Conservation (phyloP, 2,797 vertebrate genomes). For the Masticophis lateralis region DNA sequence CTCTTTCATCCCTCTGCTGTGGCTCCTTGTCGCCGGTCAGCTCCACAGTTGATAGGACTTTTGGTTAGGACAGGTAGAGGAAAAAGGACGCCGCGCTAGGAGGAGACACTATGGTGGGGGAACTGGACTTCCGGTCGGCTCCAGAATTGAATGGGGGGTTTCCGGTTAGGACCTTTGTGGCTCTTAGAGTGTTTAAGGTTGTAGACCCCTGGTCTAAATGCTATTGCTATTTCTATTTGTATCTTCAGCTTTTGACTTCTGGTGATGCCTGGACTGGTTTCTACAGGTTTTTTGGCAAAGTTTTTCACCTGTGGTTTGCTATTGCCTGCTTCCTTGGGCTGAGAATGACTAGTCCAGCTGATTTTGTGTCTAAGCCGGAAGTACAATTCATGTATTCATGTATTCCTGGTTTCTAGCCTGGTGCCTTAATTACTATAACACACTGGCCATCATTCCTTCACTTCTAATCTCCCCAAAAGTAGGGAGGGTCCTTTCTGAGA, state of each 20-base stretch:
- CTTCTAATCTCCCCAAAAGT: neutral
- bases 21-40: too few relatives aligned
- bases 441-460: neutral
- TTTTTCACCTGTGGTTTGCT: neutral
- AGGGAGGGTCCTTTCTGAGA: neutral
- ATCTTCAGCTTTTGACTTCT: neutral
- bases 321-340: neutral
- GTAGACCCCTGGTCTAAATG: too few relatives aligned
- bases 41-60: too few relatives aligned
- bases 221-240: neutral
- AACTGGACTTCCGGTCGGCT: too few relatives aligned
- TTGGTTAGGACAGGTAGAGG: too few relatives aligned
- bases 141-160: too few relatives aligned
- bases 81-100: too few relatives aligned
- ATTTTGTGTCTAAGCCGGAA: neutral
- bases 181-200: too few relatives aligned
- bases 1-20: too few relatives aligned
- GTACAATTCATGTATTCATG: neutral
- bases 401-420: neutral
- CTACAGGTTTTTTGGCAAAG: neutral
- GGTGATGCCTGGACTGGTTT: neutral
- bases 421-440: neutral
- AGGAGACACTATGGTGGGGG: too few relatives aligned
- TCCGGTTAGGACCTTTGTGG: too few relatives aligned
- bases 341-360: neutral